phyloP scores from a whole-genome alignment of 2,797 vertebrate species.

The Gila robusta region DNA sequence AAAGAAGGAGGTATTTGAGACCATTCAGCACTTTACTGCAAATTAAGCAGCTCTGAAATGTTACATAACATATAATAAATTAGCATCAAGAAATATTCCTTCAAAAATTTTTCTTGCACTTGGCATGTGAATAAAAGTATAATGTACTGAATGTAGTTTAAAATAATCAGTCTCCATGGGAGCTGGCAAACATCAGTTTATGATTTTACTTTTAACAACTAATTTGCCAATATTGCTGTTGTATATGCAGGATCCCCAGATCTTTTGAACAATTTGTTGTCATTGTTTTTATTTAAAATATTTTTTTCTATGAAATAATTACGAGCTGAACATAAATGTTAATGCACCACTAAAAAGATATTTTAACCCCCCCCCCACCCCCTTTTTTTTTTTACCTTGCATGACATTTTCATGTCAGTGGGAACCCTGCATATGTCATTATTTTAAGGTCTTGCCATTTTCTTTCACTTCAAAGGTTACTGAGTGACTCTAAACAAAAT shows the following conservation, averaged over 20 bases:
- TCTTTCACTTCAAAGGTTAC: conserved; percentile 30
- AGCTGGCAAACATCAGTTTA: conserved; percentile 1
- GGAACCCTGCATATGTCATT: not conserved
- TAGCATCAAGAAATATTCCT: conserved; percentile 10
- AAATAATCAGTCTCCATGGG: conserved; percentile 19
- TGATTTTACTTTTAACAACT: not conserved
- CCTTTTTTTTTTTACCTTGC: not conserved
- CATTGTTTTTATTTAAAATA: not conserved
- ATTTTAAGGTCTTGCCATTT: conserved; percentile 15
- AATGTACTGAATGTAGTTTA: not conserved
- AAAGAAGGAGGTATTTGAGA: not conserved
- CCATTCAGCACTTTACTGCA: conserved; percentile 38
- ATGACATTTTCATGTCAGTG: not conserved
- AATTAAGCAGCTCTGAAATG: not conserved
- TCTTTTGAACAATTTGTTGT: not conserved
- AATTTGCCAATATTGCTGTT: conserved; percentile 27
- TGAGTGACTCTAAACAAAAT: conserved; percentile 45
- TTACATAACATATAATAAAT: conserved; percentile 12
- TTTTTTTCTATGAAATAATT: not conserved
- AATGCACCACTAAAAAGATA: not conserved
- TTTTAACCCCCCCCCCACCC: no score
- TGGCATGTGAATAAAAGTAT: not conserved
- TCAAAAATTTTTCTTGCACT: not conserved
- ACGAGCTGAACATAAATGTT: not conserved
- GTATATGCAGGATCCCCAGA: not conserved